Conservation (phyloP, 2,888 invertebrate species). For the Sinhomidia bicolor region DNA sequence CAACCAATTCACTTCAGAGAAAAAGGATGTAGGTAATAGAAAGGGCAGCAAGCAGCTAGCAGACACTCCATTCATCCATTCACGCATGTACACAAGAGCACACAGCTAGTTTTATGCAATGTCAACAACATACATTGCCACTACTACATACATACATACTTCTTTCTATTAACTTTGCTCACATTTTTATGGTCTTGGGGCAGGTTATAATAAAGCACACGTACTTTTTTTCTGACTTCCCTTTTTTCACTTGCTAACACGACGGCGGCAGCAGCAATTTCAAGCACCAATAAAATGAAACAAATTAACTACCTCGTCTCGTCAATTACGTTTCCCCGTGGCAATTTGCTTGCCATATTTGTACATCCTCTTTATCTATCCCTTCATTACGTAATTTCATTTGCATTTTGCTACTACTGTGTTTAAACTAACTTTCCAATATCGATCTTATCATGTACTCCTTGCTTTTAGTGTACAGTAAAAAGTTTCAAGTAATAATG, state of each 20-base stretch:
- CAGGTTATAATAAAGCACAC: neutral
- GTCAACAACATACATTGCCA: constrained; percentile 23
- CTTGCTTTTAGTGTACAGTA: neutral
- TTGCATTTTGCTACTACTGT: neutral
- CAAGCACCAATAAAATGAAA: neutral
- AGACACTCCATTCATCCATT: neutral
- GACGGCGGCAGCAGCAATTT: neutral
- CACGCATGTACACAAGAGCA: neutral
- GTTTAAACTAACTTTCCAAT: neutral
- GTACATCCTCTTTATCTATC: neutral
- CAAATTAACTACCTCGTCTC: neutral
- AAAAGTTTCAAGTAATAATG: neutral
- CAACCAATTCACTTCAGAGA: neutral
- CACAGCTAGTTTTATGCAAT: neutral
- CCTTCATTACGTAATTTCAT: neutral
- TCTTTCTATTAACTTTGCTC: neutral
- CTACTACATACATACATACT: no score
- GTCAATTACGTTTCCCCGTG: neutral
- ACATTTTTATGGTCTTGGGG: constrained; percentile 6
- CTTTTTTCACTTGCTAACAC: neutral
- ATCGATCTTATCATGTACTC: no score
- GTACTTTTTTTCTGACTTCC: neutral
- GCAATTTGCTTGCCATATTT: neutral
- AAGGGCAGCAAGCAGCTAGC: neutral
- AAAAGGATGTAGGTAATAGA: neutral